Evolutionary conservation across 2,113 vertebrate species (phyloP), one percentile per base, ranked within the genome.

Genomic region (Nothoprocta perdicaria): DNA sequence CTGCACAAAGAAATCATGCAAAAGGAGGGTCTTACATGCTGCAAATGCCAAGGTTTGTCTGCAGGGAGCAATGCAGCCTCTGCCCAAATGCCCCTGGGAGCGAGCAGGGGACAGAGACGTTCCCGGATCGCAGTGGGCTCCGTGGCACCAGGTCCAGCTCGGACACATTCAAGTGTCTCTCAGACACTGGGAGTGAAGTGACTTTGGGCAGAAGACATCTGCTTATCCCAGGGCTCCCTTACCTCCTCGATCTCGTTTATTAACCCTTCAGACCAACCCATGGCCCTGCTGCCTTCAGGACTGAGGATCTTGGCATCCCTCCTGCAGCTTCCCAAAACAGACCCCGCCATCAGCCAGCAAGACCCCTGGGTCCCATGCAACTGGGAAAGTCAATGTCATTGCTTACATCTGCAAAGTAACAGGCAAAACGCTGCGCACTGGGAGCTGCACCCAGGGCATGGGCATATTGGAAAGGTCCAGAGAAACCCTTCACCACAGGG

Each of bases 101-200:
- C 14, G 52, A 27, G 26, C 52, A 55, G 52, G 52, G 52, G 52
- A 15, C 52, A 55, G 52, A 26, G 14, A 27, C 8, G 53, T 55
- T 55, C 27, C 53, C 14, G 2, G 14, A 53, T 14, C 26, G 27
- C 26, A 9, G 12, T 16, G 14, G 52, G 53, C 53, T 9, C 46
- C 52, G 26, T 11, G 1, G 3, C 23, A 74, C 35, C 0, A 0
- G 2, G 1, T 17, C 23, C 2, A 2, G 17, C 46, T 89, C 74
- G 71, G 45, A 52, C 31, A 33, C 10, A 63, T 4, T 10, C 27
- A 14, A 27, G 33, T 10, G 83, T 5, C 18, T 58, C 43, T 78
- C 2, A 24, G n/a, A 18, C 23, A 0, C 65, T 71, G 31, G 23
- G 33, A 86, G 38, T 15, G 8, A 26, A 10, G 15, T 53, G 57